Base-by-base conservation (phyloP, 2,113 vertebrate genomes). In the Poecilia latipinna region DNA sequence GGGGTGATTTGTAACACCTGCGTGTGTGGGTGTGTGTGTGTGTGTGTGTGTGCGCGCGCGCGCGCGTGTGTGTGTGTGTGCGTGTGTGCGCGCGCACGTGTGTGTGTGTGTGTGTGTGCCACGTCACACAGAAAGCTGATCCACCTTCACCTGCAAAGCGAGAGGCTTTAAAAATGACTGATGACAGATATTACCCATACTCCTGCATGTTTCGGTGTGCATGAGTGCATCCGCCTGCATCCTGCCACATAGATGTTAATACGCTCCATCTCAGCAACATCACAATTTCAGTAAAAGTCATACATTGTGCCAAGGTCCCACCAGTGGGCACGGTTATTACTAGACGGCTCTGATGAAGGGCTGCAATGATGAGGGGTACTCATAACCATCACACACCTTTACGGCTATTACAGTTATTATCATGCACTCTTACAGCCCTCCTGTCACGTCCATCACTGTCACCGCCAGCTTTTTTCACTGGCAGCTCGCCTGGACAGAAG, bases 381-480 rank as follows among this genome's bases (percentile, higher is more conserved):
- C 61, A 74, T 69, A 74, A 71, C 37, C 62, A 35, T 39, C 57
- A 15, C 32, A 32, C 42, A 62, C 57, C 33, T 51, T 28, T 26
- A 69, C 24, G 35, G 74, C 29, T 7, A 26, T 63, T 66, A 77
- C 51, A 70, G 61, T 64, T 71, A 67, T 71, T 61, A 75, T 66
- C 65, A 74, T 65, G 8, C 35, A 28, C 61, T 26, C 12, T 32
- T 32, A 65, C 22, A 63, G 15, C 66, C 22, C 32, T 19, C 29
- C 44, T 51, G 31, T 67, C 31, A n/a, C 72, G 61, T 79, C 77
- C 77, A 85, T 89, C 84, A 85, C 80, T 74, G 83, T 83, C 76
- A 80, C 68, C 12, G 63, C 67, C 78, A 80, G 75, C 78, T 65
- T 83, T 60, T 28, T 60, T 28, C 13, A 6, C 68, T 54, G 22